Evolutionary conservation across 2,113 vertebrate species (phyloP).

Genomic region (Hemichromis elongatus): DNA sequence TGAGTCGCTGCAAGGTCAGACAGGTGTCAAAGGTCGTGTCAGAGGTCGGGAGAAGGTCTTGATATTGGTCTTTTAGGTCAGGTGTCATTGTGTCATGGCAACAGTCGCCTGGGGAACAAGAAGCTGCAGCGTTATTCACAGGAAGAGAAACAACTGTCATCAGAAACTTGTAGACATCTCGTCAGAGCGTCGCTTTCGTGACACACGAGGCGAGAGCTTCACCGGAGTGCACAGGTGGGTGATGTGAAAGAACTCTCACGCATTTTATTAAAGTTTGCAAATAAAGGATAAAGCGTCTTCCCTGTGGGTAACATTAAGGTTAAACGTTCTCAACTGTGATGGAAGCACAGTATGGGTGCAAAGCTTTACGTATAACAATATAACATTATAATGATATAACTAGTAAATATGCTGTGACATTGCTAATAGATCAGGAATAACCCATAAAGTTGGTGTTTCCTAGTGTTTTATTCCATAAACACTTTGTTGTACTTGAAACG

Average conservation of each 20-base stretch:
- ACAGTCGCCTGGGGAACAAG: slow-evolving; percentile 69
- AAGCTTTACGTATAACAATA: fast-evolving
- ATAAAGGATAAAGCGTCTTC: not conserved
- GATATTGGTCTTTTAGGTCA: slow-evolving; percentile 64
- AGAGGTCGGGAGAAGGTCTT: slow-evolving; percentile 53
- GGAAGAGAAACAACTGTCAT: not conserved
- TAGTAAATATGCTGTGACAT: not conserved
- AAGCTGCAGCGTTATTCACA: slow-evolving; percentile 66
- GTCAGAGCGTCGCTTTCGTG: not conserved
- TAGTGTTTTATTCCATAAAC: fast-evolving
- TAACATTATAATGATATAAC: not conserved
- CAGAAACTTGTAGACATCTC: not conserved
- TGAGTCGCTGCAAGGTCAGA: slow-evolving; percentile 53
- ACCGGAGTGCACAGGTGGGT: not conserved
- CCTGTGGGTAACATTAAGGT: not conserved
- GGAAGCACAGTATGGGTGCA: not conserved
- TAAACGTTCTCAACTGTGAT: not conserved
- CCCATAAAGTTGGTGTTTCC: not conserved
- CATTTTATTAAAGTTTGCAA: fast-evolving
- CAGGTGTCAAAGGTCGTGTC: slow-evolving; percentile 68
- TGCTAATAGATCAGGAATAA: not conserved
- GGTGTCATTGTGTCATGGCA: slow-evolving; percentile 66
- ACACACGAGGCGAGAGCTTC: not conserved
- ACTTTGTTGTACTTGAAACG: not conserved
- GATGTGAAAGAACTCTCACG: not conserved